These are phyloP conservation scores for Misgurnus mizolepis DNA, from an alignment of 2,113 vertebrate genomes.

Conservation along the genomic window DNA sequence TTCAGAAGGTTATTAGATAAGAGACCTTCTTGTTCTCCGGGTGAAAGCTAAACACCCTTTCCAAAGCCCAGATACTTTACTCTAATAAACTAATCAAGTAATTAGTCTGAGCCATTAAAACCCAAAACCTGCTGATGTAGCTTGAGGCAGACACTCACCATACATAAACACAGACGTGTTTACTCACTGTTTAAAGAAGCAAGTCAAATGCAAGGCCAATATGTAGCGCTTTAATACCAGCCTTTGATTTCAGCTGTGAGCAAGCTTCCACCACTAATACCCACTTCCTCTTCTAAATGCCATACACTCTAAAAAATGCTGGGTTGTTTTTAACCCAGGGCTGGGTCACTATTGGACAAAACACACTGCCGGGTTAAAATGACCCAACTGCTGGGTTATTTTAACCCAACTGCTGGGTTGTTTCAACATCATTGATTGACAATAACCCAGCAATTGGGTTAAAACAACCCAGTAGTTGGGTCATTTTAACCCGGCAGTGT, in stretches of 20 bases:
- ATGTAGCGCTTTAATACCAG: slow-evolving; percentile 17
- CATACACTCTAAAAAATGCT: too few relatives aligned
- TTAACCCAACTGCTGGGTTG: too few relatives aligned
- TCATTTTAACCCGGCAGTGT: too few relatives aligned
- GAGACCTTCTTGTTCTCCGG: slow-evolving; percentile 62
- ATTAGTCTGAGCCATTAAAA: slow-evolving; percentile 56
- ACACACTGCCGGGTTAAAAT: too few relatives aligned
- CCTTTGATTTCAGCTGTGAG: slow-evolving; percentile 34
- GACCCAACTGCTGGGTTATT: too few relatives aligned
- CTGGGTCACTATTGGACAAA: too few relatives aligned
- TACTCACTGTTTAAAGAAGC: slow-evolving; percentile 49
- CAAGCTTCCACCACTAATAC: slow-evolving; percentile 33
- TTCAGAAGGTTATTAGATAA: slow-evolving; percentile 43
- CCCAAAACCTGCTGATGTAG: slow-evolving; percentile 63
- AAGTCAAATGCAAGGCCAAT: slow-evolving; percentile 26
- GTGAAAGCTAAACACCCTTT: slow-evolving; percentile 58
- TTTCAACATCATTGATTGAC: too few relatives aligned
- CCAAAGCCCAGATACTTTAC: slow-evolving; percentile 63
- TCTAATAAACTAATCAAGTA: slow-evolving; percentile 68
- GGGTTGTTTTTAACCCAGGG: too few relatives aligned
- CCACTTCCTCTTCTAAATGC: slow-evolving; percentile 47
- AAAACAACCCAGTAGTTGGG: too few relatives aligned
- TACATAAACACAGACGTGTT: slow-evolving; percentile 64
- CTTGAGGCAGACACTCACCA: slow-evolving; percentile 49
- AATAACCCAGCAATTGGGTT: too few relatives aligned